Base-by-base conservation (phyloP, 2,888 invertebrate genomes). In the Elysia crispata region DNA sequence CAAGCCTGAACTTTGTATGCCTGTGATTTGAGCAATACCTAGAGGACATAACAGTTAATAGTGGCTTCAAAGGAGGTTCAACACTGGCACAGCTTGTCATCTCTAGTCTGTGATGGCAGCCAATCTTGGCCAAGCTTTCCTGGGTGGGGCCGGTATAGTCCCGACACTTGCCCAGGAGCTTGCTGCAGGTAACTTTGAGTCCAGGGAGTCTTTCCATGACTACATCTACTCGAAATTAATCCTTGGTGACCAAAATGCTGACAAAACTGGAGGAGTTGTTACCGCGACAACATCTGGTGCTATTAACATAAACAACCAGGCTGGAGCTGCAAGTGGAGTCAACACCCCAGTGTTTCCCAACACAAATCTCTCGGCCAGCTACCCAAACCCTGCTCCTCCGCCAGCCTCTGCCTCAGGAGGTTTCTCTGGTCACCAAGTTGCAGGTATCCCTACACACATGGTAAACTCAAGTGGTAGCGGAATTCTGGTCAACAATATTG, bases 191-290 rank as follows among this genome's bases (percentile, higher is more conserved):
- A 80, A 76, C 49, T 80, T 72, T 41, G 80, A 80, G 15, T 60
- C 25, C 54, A 31, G 80, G 3, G 80, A 80, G 30, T 72, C 80
- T n/a, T 80, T 80, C 73, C 80, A 80, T 49, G 76, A 80, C 73
- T 76, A 76, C 80, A 80, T 80, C 62, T 80, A 80, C 76, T 76
- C 80, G 60, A 80, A 80, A 50, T 64, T 80, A 23, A 76, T 80
- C 72, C 76, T 80, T 25, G 80, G 76, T 5, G 80, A 80, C 6
- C 76, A 80, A 6, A 80, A 80, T 20, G 67, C 41, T 20, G n/a
- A n/a, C n/a, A n/a, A n/a, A n/a, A n/a, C n/a, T n/a, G n/a, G n/a
- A n/a, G n/a, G n/a, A n/a, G n/a, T n/a, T n/a, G n/a, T n/a, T n/a
- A n/a, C n/a, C n/a, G 57, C 15, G 11, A 62, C 30, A 31, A 18